A percentile compares a stretch with the other conserved stretches of the same genome.
Conservation (phyloP, 2,113 vertebrate genomes). For the Saccopteryx leptura region DNA sequence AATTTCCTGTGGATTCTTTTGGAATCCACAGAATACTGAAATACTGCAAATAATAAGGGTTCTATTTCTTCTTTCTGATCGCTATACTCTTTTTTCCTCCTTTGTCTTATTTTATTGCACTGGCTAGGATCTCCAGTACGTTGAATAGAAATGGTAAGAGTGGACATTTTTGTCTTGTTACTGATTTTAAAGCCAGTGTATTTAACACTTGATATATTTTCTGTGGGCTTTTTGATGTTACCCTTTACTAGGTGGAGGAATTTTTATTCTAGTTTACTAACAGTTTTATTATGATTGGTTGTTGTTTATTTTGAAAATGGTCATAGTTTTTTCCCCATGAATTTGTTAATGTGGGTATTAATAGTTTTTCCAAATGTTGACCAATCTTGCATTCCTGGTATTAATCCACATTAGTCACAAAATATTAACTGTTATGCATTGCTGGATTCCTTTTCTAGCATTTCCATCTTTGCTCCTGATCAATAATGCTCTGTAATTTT, state of each 20-base stretch:
- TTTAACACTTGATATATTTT: not conserved
- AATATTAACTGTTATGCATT: not conserved
- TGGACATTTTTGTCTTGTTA: not conserved
- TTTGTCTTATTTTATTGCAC: not conserved
- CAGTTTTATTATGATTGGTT: not conserved
- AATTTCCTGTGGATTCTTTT: not conserved
- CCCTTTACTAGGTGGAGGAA: conserved; percentile 13
- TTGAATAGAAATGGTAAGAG: no score
- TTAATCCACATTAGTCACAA: not conserved
- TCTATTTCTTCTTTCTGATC: not conserved
- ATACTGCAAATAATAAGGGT: not conserved
- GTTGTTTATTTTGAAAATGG: conserved; percentile 8
- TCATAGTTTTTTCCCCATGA: not conserved
- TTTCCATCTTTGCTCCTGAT: not conserved
- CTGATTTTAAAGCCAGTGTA: not conserved
- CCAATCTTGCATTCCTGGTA: conserved; percentile 1
- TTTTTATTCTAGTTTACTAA: conserved; percentile 14
- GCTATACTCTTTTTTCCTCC: not conserved
- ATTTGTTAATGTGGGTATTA: not conserved
- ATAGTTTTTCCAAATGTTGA: not conserved
- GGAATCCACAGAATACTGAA: not conserved
- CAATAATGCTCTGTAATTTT: not conserved
- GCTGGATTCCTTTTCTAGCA: conserved; percentile 39
- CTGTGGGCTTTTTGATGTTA: not conserved
- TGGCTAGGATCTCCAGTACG: no score